Base-by-base conservation (phyloP, 2,888 invertebrate genomes). In the Thalpophila matura region DNA sequence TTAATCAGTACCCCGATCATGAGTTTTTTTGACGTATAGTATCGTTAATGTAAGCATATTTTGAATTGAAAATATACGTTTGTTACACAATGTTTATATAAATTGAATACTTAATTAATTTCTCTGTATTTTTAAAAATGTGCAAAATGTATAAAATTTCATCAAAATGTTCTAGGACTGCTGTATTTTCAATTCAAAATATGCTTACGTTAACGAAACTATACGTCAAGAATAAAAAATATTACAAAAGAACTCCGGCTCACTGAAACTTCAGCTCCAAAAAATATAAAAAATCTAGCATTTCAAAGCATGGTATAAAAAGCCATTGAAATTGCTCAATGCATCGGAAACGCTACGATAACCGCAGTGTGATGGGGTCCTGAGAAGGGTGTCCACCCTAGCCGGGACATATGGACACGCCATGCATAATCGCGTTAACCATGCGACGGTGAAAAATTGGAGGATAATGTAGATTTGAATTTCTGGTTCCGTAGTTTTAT, bases 361-460 rank as follows among this genome's bases (percentile, higher is more conserved):
- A 84, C 80, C 80, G 38, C 77, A 71, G 43, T 38, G 20, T 42
- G 61, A 73, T 63, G 61, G 70, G 65, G 51, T 56, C 20, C 20
- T 18, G 51, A 56, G 59, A 16, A 59, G 77, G 82, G 75, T 71
- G 77, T 56, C 55, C 68, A 74, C 82, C 81, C 80, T 64, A 62
- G 31, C 43, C 42, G 51, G 55, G 64, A 80, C 85, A 83, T 80
- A 85, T 83, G 83, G 82, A 75, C 64, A 74, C 49, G 57, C 69
- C 78, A 74, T 78, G 77, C 65, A 80, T 86, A 85, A 86, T 84
- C 82, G 58, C 53, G 79, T 81, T 82, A 77, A 65, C 78, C 78
- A 68, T 70, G 79, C 70, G 72, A 82, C 77, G 68, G 57, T 76
- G 80, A 83, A 85, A 85, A 84, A 84, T 74, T 53, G 61, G 50